These are phyloP conservation scores for human (Homo sapiens) DNA, from an alignment of 2,113 vertebrate species.

Conservation along the genomic window DNA sequence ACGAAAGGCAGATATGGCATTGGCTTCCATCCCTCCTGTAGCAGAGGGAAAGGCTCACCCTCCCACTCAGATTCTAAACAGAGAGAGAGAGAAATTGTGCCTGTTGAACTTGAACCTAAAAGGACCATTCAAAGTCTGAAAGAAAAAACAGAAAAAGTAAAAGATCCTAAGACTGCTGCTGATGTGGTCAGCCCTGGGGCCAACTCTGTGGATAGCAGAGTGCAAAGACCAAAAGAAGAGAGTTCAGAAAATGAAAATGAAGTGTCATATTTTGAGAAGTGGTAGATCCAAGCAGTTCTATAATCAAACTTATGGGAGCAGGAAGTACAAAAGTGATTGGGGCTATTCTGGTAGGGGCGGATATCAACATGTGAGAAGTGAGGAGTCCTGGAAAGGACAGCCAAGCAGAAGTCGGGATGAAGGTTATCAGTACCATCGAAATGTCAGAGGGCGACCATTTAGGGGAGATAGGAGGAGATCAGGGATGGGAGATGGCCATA, in stretches of 20 bases:
- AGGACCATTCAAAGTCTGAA: constrained; percentile 60
- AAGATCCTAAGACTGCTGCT: constrained; percentile 70
- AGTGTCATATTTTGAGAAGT: constrained; percentile 85
- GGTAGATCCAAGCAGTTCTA: constrained; percentile 88
- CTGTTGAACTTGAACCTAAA: constrained; percentile 64
- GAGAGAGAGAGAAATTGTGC: constrained; percentile 62
- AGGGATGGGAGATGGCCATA: constrained; percentile 83
- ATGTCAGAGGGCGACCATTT: constrained; percentile 81
- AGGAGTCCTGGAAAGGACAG: constrained; percentile 86
- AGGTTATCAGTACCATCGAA: constrained; percentile 81
- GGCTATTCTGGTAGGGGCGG: constrained; percentile 83
- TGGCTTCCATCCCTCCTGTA: background rate
- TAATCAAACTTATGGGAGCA: constrained; percentile 84
- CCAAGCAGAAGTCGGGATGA: constrained; percentile 83
- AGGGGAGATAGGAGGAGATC: constrained; percentile 84
- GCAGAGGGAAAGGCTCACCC: constrained; percentile 63
- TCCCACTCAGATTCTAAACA: constrained; percentile 43
- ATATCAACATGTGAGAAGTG: constrained; percentile 81
- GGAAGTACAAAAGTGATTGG: constrained; percentile 84
- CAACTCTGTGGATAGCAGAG: constrained; percentile 75
- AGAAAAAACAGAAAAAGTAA: constrained; percentile 79
- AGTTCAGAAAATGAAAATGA: constrained; percentile 88
- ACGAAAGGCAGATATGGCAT: constrained; percentile 55
- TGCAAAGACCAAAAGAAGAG: constrained; percentile 83
- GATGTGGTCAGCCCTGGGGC: constrained; percentile 42